phyloP scores from a whole-genome alignment of 2,888 invertebrate species.

The Notocelia uddmanniana region DNA sequence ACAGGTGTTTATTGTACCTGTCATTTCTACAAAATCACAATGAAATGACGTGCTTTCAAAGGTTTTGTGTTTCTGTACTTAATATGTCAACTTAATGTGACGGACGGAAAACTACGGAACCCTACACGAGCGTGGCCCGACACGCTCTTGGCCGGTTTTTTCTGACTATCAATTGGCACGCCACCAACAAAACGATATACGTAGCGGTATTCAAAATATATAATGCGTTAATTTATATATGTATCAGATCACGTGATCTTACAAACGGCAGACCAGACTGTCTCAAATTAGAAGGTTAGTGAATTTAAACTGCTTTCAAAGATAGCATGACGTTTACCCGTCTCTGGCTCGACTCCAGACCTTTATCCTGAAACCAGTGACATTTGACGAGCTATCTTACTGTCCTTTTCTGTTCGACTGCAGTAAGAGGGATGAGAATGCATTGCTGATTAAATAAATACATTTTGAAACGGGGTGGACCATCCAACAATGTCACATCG shows the following conservation, averaged over 20 bases:
- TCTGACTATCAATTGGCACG: slow-evolving; percentile 36
- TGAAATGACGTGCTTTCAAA: too few species aligned
- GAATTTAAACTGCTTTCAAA: slow-evolving; percentile 46
- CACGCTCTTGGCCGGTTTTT: too few species aligned
- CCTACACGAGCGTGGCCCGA: too few species aligned
- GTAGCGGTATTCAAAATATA: slow-evolving; percentile 24
- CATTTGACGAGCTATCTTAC: slow-evolving; percentile 16
- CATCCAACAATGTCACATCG: slow-evolving; percentile 60
- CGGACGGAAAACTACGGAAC: too few species aligned
- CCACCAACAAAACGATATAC: slow-evolving; percentile 31
- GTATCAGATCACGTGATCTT: slow-evolving; percentile 34
- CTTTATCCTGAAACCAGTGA: slow-evolving; percentile 32
- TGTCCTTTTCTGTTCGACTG: slow-evolving; percentile 25
- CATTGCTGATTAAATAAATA: neutral
- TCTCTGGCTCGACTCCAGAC: slow-evolving; percentile 42
- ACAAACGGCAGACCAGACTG: slow-evolving; percentile 44
- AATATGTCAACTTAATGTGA: too few species aligned
- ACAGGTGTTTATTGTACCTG: too few species aligned
- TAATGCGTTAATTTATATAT: slow-evolving; percentile 30
- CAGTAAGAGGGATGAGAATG: slow-evolving; percentile 2
- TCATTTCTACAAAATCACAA: too few species aligned
- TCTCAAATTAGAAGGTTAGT: slow-evolving; percentile 45
- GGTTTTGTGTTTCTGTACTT: too few species aligned
- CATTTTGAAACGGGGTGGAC: slow-evolving; percentile 48
- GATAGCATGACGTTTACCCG: slow-evolving; percentile 44